Evolutionary conservation across 2,888 invertebrate species (phyloP), one percentile per base, ranked within the genome.

Genomic region (Orthosia gracilis): DNA sequence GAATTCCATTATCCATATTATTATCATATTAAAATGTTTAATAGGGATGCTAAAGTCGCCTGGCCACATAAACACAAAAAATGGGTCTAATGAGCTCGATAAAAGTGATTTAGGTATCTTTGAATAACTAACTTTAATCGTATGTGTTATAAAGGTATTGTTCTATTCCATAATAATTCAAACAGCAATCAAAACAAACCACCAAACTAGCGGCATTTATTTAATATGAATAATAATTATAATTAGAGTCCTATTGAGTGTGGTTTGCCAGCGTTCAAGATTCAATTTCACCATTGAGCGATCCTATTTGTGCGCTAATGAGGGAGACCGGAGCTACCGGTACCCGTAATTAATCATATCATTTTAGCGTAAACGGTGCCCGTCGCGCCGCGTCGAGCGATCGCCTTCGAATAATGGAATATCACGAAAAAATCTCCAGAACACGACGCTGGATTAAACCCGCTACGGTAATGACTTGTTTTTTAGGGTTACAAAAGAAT

Each of bases 401-500:
- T 94, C 95, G 94, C 94, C 90, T 91, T 87, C 88, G 91, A 94
- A 96, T 96, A 96, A 96, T 94, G 91, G 92, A 94, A 94, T 90
- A 92, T 91, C 91, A 92, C 90, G 92, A 94, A 95, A 96, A 94
- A 95, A 94, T 92, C 91, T 88, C 91, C 88, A 90, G 92, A 95
- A 91, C 90, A 92, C 90, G 91, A 93, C 92, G 95, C 94, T 93
- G 94, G 94, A 94, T 94, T 95, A 92, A 94, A 94, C 95, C 91
- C 93, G 94, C 92, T 91, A 91, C 93, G 94, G 92, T 96, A 96
- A 96, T 96, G 96, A 96, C 96, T 96, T 96, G 96, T 96, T 96
- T 96, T 96, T 95, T 94, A 95, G 94, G 94, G 95, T 96, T 95
- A 94, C 94, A 94, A 95, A 92, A 95, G 94, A 95, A 93, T 93